Evolutionary conservation across 2,797 vertebrate species (phyloP).

Genomic region (Rhinophrynus dorsalis): DNA sequence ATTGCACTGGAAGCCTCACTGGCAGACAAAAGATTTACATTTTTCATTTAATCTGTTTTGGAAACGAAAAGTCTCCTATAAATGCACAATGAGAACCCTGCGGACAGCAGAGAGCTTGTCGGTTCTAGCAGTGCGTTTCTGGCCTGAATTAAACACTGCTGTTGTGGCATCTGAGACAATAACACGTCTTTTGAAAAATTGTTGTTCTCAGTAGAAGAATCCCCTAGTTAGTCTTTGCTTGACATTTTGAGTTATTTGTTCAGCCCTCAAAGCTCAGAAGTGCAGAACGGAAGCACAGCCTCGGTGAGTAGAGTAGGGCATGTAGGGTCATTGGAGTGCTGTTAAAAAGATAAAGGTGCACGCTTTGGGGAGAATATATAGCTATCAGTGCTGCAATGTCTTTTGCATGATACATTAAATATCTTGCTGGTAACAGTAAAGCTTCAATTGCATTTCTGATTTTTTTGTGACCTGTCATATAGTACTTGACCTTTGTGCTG

Average conservation of each 20-base stretch:
- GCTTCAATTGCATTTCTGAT: conserved; percentile 13
- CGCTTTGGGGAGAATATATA: not conserved
- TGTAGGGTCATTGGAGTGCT: conserved; percentile 18
- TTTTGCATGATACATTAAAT: conserved; percentile 23
- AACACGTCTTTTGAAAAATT: conserved; percentile 32
- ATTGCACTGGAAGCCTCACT: too few species aligned
- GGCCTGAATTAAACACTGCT: conserved; percentile 18
- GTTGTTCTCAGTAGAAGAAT: conserved; percentile 29
- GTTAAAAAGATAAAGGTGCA: not conserved
- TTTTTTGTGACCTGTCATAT: conserved; percentile 19
- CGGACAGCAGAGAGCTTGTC: not conserved
- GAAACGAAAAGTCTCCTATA: not conserved
- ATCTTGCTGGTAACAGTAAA: conserved; percentile 15
- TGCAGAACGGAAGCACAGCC: conserved; percentile 3
- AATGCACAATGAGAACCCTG: not conserved
- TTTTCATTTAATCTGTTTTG: not conserved
- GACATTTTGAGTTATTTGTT: conserved; percentile 42
- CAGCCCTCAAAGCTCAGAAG: conserved; percentile 16
- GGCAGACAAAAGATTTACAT: too few species aligned
- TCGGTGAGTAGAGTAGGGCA: conserved; percentile 10
- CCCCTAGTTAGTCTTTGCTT: conserved; percentile 28
- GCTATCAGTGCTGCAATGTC: not conserved
- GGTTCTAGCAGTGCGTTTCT: not conserved
- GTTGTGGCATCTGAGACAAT: conserved; percentile 17
- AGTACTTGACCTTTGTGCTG: conserved; percentile 23